These are phyloP conservation scores for Balaeniceps rex DNA, from an alignment of 2,113 vertebrate species.

Conservation along the genomic window DNA sequence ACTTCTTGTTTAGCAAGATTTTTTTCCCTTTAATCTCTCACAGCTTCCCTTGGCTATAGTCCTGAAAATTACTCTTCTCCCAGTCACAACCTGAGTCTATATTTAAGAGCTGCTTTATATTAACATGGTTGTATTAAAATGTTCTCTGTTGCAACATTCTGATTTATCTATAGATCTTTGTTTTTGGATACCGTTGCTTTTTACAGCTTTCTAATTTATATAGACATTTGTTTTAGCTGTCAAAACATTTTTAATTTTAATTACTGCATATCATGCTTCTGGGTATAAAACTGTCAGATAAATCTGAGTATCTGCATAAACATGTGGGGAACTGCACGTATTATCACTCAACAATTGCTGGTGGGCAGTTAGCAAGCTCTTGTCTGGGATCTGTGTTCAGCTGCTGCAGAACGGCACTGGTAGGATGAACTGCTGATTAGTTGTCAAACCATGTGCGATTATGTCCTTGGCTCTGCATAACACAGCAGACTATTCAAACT, in stretches of 20 bases:
- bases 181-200: slow-evolving; percentile 57
- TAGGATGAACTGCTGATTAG: neutral
- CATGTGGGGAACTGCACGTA: slow-evolving; percentile 55
- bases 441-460: neutral
- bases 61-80: slow-evolving; percentile 4
- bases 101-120: slow-evolving; percentile 42
- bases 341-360: slow-evolving; percentile 57
- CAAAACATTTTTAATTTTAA: slow-evolving; percentile 78
- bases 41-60: neutral
- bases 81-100: slow-evolving; percentile 22
- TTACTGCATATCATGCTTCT: slow-evolving; percentile 67
- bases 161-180: slow-evolving; percentile 71
- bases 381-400: neutral
- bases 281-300: slow-evolving; percentile 74
- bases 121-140: slow-evolving; percentile 55
- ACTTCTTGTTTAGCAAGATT: neutral
- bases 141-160: slow-evolving; percentile 50
- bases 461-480: neutral
- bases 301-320: slow-evolving; percentile 71
- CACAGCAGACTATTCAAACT: neutral
- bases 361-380: slow-evolving; percentile 59
- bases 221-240: slow-evolving; percentile 69
- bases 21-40: neutral
- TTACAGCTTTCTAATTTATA: slow-evolving; percentile 75
- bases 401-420: neutral